Conservation (phyloP, 1,140 invertebrate genomes). For the Subanguina moxae region DNA sequence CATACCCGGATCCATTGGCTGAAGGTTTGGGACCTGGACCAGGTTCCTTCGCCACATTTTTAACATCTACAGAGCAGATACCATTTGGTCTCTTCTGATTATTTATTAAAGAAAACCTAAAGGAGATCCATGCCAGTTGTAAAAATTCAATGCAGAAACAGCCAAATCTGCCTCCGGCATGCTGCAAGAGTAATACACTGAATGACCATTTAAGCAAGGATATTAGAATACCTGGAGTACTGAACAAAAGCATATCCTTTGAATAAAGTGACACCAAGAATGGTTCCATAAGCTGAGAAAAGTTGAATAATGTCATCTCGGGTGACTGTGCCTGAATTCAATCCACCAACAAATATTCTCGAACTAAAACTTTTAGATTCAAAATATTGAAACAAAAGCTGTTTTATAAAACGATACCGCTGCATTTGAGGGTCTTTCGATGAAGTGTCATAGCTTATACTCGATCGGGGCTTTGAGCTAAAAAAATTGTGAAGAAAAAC, state of each 20-base stretch:
- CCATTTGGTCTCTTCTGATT: not conserved
- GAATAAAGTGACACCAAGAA: constrained; percentile 33
- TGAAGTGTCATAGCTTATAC: constrained; percentile 26
- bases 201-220: not conserved
- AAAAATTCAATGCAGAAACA: constrained; percentile 28
- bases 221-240: constrained; percentile 8
- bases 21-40: not conserved
- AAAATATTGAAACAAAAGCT: not conserved
- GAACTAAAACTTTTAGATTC: constrained; percentile 14
- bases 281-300: constrained; percentile 25
- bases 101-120: constrained; percentile 21
- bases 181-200: not conserved
- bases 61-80: constrained; percentile 13
- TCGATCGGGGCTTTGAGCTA: constrained; percentile 3
- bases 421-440: constrained; percentile 26
- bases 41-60: constrained; percentile 14
- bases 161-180: constrained; percentile 34
- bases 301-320: constrained; percentile 33
- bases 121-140: constrained; percentile 30
- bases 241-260: constrained; percentile 41
- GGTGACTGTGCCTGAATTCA: constrained; percentile 24
- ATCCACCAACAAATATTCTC: constrained; percentile 28
- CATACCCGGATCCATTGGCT: not conserved
- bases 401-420: constrained; percentile 11
- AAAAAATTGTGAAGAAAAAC: not conserved